phyloP scores from a whole-genome alignment of 2,888 invertebrate genomes.

The Plagodis dolabraria region DNA sequence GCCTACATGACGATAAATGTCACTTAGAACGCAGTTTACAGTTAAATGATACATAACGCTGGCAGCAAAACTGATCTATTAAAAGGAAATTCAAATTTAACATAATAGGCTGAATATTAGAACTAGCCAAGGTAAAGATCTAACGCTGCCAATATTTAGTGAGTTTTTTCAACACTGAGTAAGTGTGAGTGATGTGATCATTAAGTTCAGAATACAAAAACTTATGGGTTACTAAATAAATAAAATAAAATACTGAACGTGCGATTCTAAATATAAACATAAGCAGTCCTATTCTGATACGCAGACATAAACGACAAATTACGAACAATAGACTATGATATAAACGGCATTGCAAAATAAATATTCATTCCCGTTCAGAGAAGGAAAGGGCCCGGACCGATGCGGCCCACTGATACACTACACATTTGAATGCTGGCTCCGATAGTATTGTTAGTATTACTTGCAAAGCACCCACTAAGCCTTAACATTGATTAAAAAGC shows the following conservation, averaged over 20 bases:
- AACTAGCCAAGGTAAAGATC: too few relatives aligned
- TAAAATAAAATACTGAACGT: neutral
- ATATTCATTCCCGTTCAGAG: constrained; percentile 75
- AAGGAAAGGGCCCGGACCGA: constrained; percentile 53
- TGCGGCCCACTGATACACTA: constrained; percentile 67
- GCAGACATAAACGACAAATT: constrained; percentile 60
- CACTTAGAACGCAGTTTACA: constrained; percentile 25
- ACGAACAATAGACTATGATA: constrained; percentile 67
- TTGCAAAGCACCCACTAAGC: constrained; percentile 51
- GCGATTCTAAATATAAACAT: constrained; percentile 14
- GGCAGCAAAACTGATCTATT: constrained; percentile 16
- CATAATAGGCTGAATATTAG: too few relatives aligned
- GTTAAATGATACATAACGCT: constrained; percentile 23
- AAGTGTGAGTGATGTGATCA: too few relatives aligned
- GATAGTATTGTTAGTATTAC: constrained; percentile 76
- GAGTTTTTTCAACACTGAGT: too few relatives aligned
- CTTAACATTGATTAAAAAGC: constrained; percentile 78
- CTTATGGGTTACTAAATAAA: too few relatives aligned
- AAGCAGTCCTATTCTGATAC: constrained; percentile 43
- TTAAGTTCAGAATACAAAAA: too few relatives aligned
- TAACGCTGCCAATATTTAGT: too few relatives aligned
- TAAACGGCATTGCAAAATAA: constrained; percentile 63
- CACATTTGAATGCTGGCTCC: constrained; percentile 73
- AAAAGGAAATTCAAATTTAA: constrained; percentile 7
- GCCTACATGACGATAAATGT: constrained; percentile 38